Evolutionary conservation across 2,113 vertebrate genomes (phyloP).

Genomic region (Heliornis fulica): DNA sequence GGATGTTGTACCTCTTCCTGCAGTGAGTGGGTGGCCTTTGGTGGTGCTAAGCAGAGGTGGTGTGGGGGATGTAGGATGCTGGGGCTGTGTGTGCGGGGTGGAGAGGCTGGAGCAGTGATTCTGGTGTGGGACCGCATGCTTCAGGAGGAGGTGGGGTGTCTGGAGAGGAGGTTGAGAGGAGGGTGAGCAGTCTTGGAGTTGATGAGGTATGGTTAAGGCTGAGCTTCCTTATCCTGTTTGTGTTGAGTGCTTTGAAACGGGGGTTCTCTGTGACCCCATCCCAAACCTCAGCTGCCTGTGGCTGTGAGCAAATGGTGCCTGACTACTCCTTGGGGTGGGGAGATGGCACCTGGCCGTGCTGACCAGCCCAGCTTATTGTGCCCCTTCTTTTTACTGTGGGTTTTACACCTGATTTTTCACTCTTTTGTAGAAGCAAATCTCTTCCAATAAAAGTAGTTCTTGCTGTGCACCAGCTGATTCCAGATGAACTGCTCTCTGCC

Average conservation of each 20-base stretch:
- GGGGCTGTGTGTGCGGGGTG: neutral
- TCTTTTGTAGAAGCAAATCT: slow-evolving; percentile 73
- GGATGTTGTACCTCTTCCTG: neutral
- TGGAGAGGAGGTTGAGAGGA: neutral
- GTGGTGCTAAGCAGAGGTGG: neutral
- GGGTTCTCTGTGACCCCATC: neutral
- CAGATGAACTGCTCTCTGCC: neutral
- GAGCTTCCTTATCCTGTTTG: neutral
- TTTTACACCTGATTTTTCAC: slow-evolving; percentile 73
- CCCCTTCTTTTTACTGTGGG: slow-evolving; percentile 60
- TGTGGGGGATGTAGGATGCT: neutral
- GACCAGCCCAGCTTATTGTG: neutral
- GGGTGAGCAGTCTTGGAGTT: neutral
- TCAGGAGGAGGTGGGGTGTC: neutral
- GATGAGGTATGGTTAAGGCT: neutral
- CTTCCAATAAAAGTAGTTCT: slow-evolving; percentile 70
- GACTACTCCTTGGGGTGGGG: neutral
- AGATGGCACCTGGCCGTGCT: neutral
- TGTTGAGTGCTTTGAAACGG: neutral
- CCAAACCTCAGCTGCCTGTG: neutral
- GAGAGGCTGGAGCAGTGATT: neutral
- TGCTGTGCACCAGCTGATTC: neutral
- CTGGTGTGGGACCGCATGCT: neutral
- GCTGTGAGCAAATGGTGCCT: neutral
- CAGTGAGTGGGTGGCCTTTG: neutral